Evolutionary conservation across 2,797 vertebrate genomes (phyloP), one percentile per base, ranked within the genome.

Genomic region (Austrolebias charrua): DNA sequence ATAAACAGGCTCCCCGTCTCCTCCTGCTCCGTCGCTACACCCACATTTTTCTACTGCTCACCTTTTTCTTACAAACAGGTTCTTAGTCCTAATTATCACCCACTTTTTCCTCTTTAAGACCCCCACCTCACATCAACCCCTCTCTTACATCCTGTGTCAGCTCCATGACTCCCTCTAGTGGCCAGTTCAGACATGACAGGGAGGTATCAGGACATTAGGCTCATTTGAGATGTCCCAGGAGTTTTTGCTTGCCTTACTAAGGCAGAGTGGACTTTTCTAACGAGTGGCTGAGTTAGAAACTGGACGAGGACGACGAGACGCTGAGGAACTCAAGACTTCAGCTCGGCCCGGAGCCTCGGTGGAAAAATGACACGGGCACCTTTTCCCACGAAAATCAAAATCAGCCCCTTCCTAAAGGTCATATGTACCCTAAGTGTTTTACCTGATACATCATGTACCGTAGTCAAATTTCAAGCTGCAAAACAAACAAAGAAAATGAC

Each of bases 221-320:
- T 63, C 57, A 57, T 68, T 59, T 64, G 69, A 63, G 59, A 24
- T 24, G 66, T 24, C 61, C 38, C 49, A 70, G 11, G 68, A 48
- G 69, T 57, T 52, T 54, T 38, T 71, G 49, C 55, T 51, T 51
- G 53, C 82, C 50, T 47, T 54, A 45, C 47, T 66, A 64, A 46
- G 55, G 64, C 18, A 51, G 71, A 50, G 61, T 55, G 71, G 65
- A 62, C 4, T 3, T 24, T 24, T 24, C 10, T 29, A 43, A n/a
- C n/a, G n/a, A 66, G 54, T 7, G 48, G 38, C 8, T 11, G 24
- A 49, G 71, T 78, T 59, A 68, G 69, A 81, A 82, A 71, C 57
- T 80, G 75, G 66, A 79, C 85, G 89, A 90, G 89, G 89, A 81
- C 88, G 80, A 84, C 85, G 83, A 83, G 87, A 89, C 87, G 85